phyloP scores from a whole-genome alignment of 2,797 vertebrate genomes.

The Coregonus suidteri region DNA sequence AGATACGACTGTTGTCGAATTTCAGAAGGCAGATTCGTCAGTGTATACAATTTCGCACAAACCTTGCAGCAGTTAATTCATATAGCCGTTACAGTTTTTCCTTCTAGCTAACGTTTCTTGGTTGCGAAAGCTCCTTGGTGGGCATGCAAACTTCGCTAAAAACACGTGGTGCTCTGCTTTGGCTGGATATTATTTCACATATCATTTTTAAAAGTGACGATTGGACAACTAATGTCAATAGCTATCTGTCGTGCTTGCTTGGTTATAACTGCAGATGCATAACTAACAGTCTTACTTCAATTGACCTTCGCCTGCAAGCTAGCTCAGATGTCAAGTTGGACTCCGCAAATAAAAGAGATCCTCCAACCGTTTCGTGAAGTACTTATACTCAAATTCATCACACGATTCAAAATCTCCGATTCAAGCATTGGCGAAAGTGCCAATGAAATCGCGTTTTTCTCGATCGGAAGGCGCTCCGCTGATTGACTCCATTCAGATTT shows the following conservation, averaged over 20 bases:
- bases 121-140: not conserved
- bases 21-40: not conserved
- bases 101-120: not conserved
- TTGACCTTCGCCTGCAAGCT: too few species aligned
- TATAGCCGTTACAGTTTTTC: not conserved
- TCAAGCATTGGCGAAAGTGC: not conserved
- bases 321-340: not conserved
- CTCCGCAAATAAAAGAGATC: not conserved
- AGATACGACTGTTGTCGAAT: not conserved
- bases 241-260: not conserved
- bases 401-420: slow-evolving; percentile 8
- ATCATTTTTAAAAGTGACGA: too few species aligned
- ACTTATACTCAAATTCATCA: slow-evolving; percentile 10
- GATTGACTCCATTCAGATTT: not conserved
- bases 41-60: too few species aligned
- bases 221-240: too few species aligned
- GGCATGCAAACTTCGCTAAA: not conserved
- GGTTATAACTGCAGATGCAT: not conserved
- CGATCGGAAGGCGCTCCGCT: not conserved
- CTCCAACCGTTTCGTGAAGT: not conserved
- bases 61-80: too few species aligned
- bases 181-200: not conserved
- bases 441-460: not conserved
- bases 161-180: not conserved
- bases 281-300: not conserved